phyloP scores from a whole-genome alignment of 2,797 vertebrate genomes.

The Lutra lutra region DNA sequence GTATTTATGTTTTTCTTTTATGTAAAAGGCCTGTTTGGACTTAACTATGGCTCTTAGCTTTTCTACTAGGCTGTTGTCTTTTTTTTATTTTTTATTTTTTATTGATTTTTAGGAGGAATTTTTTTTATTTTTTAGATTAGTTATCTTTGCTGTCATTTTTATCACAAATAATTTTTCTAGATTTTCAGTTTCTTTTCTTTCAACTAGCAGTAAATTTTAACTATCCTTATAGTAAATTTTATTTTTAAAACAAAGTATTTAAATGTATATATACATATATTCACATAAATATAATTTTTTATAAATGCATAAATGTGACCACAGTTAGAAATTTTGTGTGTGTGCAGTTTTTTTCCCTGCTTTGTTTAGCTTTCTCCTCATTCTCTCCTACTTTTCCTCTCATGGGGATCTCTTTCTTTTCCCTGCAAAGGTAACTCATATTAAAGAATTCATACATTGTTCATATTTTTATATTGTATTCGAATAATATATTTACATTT shows the following conservation, averaged over 20 bases:
- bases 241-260: conserved; percentile 18
- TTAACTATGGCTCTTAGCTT: background rate
- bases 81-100: conserved; percentile 37
- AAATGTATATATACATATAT: background rate
- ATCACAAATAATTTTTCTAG: background rate
- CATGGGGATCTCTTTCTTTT: background rate
- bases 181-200: background rate
- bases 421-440: background rate
- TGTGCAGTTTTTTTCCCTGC: background rate
- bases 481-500: background rate
- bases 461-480: background rate
- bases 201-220: background rate
- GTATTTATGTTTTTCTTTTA: conserved; percentile 18
- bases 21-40: conserved; percentile 12
- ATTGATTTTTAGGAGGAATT: background rate
- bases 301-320: background rate
- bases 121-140: background rate
- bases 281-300: conserved; percentile 13
- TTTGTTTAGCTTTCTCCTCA: background rate
- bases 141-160: conserved; percentile 9
- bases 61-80: background rate
- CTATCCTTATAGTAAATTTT: background rate
- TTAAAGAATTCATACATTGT: background rate
- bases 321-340: background rate
- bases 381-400: background rate